Percentiles rank a stretch among this genome's conserved stretches.
Conservation (phyloP, 2,888 invertebrate genomes). For the Ormyrus thymus region DNA sequence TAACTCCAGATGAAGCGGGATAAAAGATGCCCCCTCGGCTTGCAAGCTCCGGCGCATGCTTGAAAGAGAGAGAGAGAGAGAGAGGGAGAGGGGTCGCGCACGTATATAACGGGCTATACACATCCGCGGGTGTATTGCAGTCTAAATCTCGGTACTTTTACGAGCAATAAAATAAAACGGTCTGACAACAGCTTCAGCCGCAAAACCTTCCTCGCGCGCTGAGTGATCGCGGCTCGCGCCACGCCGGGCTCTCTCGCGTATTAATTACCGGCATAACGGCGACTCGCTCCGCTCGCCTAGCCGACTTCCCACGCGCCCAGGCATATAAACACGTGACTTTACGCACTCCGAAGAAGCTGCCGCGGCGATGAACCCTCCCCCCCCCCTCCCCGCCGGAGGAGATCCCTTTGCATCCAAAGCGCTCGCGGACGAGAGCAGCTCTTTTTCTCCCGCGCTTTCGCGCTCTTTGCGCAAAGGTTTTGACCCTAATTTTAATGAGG, state of each 20-base stretch:
- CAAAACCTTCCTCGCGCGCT: conserved; percentile 52
- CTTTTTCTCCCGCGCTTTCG: background rate
- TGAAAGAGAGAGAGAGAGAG: background rate
- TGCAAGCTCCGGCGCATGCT: background rate
- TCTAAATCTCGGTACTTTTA: conserved; percentile 70
- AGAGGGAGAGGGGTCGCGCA: background rate
- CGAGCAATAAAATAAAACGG: conserved; percentile 75
- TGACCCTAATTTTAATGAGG: background rate
- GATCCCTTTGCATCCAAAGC: background rate
- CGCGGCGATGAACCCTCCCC: background rate
- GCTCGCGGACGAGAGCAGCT: too few species aligned
- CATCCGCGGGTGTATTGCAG: conserved; percentile 69
- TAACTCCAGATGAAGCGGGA: conserved; percentile 6
- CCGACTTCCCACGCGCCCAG: conserved; percentile 57
- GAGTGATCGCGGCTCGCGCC: conserved; percentile 39
- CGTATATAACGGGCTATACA: conserved; percentile 46
- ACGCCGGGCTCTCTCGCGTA: conserved; percentile 43
- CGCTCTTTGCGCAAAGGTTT: background rate
- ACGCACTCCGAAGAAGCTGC: conserved; percentile 29
- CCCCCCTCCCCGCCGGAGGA: background rate
- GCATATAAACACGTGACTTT: conserved; percentile 52
- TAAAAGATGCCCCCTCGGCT: conserved; percentile 26
- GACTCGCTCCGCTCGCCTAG: conserved; percentile 5
- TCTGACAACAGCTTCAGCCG: conserved; percentile 71
- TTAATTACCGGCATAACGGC: conserved; percentile 54